Evolutionary conservation across 2,888 invertebrate species (phyloP).

Genomic region (Noctua fimbriata): DNA sequence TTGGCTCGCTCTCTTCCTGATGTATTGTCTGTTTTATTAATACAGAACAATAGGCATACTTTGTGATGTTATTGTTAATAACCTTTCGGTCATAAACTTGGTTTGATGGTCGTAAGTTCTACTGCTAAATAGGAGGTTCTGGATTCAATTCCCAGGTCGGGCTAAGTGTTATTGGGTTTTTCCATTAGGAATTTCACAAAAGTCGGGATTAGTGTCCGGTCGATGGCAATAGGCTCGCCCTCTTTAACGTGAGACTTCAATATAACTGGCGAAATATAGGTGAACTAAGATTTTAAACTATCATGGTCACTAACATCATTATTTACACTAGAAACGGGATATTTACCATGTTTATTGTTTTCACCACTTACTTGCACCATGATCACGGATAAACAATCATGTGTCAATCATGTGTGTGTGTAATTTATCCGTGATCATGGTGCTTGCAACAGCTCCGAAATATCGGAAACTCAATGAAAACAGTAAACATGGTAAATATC

Average conservation of each 20-base stretch:
- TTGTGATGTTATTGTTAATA: neutral
- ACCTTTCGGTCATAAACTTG: neutral
- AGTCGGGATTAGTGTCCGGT: neutral
- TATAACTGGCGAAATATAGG: neutral
- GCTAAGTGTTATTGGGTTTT: neutral
- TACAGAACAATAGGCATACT: constrained; percentile 9
- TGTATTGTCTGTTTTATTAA: constrained; percentile 50
- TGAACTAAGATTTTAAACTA: no score
- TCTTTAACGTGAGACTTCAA: no score
- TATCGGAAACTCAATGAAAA: no score
- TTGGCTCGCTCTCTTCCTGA: constrained; percentile 41
- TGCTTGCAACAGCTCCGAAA: no score
- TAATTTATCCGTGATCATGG: no score
- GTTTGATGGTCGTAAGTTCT: neutral
- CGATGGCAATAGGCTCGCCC: neutral
- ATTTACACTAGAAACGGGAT: no score
- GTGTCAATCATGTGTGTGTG: no score
- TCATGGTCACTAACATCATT: no score
- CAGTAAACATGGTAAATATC: no score
- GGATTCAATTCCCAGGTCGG: neutral
- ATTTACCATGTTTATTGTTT: no score
- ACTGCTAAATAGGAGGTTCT: neutral
- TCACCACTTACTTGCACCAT: no score
- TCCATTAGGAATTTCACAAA: neutral
- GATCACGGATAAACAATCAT: no score